Conservation (phyloP, 2,113 vertebrate genomes). For the Neogale vison region DNA sequence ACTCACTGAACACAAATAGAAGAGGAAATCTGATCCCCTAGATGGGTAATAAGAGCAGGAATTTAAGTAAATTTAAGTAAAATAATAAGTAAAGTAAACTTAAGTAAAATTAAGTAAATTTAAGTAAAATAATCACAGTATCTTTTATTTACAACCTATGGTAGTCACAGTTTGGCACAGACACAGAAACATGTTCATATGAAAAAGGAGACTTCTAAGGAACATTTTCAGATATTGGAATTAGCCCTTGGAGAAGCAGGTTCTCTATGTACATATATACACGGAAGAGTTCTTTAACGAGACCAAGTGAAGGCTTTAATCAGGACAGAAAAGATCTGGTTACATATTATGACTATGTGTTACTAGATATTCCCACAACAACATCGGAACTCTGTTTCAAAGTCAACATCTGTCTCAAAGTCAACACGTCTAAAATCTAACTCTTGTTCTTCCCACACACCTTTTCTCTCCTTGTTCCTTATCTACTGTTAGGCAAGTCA, state of each 20-base stretch:
- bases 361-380: not conserved
- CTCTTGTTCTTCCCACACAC: not conserved
- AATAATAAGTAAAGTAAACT: no score
- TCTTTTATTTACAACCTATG: not conserved
- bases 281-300: constrained; percentile 37
- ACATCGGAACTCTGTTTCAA: not conserved
- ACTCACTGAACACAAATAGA: constrained; percentile 11
- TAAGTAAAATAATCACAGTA: not conserved
- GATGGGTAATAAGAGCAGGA: not conserved
- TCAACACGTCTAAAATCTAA: not conserved
- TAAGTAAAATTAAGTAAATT: no score
- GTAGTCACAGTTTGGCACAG: not conserved
- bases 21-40: not conserved
- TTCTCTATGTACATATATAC: not conserved
- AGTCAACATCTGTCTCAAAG: not conserved
- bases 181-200: not conserved
- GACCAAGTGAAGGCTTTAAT: constrained; percentile 32
- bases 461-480: not conserved
- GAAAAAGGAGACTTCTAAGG: not conserved
- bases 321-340: not conserved
- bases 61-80: constrained; percentile 24
- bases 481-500: not conserved
- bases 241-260: not conserved
- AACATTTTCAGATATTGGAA: not conserved
- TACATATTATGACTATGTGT: constrained; percentile 37